Percentiles rank a stretch among this genome's conserved stretches.
phyloP scores from a whole-genome alignment of 1,140 invertebrate genomes.

The Trialeurodes vaporariorum region DNA sequence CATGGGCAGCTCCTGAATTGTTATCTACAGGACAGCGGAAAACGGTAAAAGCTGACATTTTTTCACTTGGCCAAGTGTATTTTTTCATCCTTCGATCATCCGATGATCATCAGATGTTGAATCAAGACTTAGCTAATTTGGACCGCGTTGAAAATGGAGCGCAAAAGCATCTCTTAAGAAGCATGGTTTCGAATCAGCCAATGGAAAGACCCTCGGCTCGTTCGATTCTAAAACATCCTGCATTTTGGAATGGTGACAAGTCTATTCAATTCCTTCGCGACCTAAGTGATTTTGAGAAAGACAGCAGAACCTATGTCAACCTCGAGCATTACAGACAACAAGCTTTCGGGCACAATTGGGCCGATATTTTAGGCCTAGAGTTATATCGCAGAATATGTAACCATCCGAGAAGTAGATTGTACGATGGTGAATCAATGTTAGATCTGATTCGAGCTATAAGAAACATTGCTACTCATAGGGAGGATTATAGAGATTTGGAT shows the following conservation, averaged over 20 bases:
- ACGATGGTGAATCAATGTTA: background rate
- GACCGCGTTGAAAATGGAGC: background rate
- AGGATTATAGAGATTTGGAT: background rate
- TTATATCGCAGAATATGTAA: background rate
- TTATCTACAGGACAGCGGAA: background rate
- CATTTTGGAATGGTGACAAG: background rate
- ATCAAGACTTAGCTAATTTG: background rate
- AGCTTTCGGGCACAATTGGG: background rate
- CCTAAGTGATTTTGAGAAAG: too few species aligned
- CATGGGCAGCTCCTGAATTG: background rate
- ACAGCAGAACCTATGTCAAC: too few species aligned
- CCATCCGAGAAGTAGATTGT: background rate
- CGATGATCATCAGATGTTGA: background rate
- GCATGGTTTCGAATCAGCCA: background rate
- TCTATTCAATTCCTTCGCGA: background rate
- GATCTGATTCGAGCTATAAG: background rate
- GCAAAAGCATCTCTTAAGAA: background rate
- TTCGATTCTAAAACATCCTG: background rate
- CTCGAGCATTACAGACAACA: background rate
- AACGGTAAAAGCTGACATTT: background rate
- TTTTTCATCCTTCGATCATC: background rate
- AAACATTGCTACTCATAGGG: background rate
- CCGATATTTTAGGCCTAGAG: background rate
- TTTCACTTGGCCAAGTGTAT: background rate
- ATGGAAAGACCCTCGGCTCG: background rate